Evolutionary conservation across 1,140 invertebrate genomes (phyloP), one percentile per base, ranked within the genome.

Genomic region (Panagrolaimus sp.): DNA sequence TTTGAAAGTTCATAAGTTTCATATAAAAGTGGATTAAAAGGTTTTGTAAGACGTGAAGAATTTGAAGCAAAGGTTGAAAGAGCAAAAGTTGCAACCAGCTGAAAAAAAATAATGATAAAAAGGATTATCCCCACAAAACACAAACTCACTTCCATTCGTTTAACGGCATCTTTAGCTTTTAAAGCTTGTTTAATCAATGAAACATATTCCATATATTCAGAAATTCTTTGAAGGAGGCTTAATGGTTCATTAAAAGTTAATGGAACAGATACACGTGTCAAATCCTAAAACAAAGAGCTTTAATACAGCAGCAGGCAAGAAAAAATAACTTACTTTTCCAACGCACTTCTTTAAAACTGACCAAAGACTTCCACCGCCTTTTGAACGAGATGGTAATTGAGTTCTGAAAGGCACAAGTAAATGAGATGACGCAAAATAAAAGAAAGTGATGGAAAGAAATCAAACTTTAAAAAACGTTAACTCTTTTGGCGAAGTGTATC

Each of bases 211-310:
- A 96, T 89, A 81, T 95, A 93, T 85, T 97, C 94, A 13, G 92
- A 88, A 81, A 97, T 89, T 71, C 93, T 87, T 87, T 97, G 93
- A 7, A 97, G 87, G 84, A 97, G 96, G 75, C 91, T 93, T 45
- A 97, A 85, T 0, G 94, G 94, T 85, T 98, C 94, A 84, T 97
- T 97, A 84, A 96, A 94, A 61, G 92, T 89, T 46, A 97, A 91
- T 43, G 94, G 94, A 92, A 97, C 96, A 9, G 92, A 92, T 76
- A 96, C 93, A 86, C 96, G 96, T 77, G 92, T 93, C 63, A 97
- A 86, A 84, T 96, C 93, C 31, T 38, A 38, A 38, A 38, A 38
- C 2, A 38, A 38, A 38, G 31, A 38, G 31, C 2, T 4, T 4
- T 38, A 38, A 4, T 38, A n/a, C n/a, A n/a, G n/a, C n/a, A n/a